Evolutionary conservation across 2,888 invertebrate species (phyloP), one percentile per base, ranked within the genome.

Genomic region (Pterostichus niger): DNA sequence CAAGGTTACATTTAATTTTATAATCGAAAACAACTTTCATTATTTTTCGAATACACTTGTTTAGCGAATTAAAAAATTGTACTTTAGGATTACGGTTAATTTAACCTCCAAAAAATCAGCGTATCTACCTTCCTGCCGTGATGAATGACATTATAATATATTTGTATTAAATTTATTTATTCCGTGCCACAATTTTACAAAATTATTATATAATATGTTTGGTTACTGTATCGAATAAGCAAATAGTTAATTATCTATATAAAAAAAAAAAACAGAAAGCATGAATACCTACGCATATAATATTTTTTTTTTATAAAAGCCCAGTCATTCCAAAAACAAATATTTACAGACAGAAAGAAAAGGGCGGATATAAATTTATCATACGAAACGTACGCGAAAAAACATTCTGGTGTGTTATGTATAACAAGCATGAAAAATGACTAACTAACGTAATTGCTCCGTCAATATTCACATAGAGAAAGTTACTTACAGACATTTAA

Each of bases 371-470:
- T 2, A 64, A 35, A 64, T 64, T 35, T 35, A 64, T 59, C 59
- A 59, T 59, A 54, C 3, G 54, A 54, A 54, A 54, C 6, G 17
- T 59, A 64, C 64, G 64, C 64, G 13, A 4, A 40, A 61, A n/a
- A 33, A 24, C n/a, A n/a, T 33, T 33, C 31, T 64, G 31, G 9
- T 64, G 64, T 64, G 13, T 49, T 49, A 49, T 6, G 64, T 40
- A 11, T 73, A 73, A 44, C 40, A 73, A 46, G 31, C 46, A 44
- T 73, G 73, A 73, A 73, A 73, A 73, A 73, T 73, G 46, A 24
- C 73, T 73, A 3, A 24, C 9, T 33, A 13, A 13, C 46, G 2
- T 73, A 73, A 73, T 73, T 73, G 49, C 73, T 73, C 46, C 40
- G 73, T 73, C 73, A 73, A 73, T 73, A 73, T 73, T 10, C 46